These are phyloP conservation scores for Oxyruncus cristatus DNA, from an alignment of 2,113 vertebrate genomes.

Conservation along the genomic window DNA sequence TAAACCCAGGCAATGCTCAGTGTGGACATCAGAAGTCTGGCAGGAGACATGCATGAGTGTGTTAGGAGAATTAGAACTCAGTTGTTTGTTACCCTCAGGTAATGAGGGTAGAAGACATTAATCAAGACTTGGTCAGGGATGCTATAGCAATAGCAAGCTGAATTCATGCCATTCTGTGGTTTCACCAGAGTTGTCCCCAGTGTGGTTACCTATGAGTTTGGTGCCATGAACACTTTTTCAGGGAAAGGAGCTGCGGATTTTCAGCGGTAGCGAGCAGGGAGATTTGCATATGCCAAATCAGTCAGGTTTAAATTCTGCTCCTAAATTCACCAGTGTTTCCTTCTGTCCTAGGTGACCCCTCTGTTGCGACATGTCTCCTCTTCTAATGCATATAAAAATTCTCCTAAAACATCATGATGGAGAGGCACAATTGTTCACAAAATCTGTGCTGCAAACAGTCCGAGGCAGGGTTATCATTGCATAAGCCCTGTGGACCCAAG, in stretches of 20 bases:
- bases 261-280: not conserved
- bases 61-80: not conserved
- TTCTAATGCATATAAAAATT: not conserved
- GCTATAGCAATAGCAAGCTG: rapidly evolving
- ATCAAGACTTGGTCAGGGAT: not conserved
- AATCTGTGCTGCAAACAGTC: not conserved
- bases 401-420: not conserved
- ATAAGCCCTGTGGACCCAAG: not conserved
- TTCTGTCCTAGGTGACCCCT: not conserved
- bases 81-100: not conserved
- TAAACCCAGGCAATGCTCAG: not conserved
- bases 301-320: not conserved
- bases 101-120: not conserved
- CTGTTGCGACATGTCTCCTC: not conserved
- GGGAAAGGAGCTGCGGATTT: not conserved
- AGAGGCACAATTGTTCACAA: not conserved
- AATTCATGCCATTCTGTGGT: rapidly evolving
- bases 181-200: not conserved
- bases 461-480: not conserved
- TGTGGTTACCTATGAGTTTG: not conserved
- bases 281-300: not conserved
- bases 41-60: not conserved
- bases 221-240: not conserved
- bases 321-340: not conserved
- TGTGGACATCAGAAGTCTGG: not conserved